Base-by-base conservation (phyloP, 2,113 vertebrate genomes). In the Ptilonorhynchus violaceus region DNA sequence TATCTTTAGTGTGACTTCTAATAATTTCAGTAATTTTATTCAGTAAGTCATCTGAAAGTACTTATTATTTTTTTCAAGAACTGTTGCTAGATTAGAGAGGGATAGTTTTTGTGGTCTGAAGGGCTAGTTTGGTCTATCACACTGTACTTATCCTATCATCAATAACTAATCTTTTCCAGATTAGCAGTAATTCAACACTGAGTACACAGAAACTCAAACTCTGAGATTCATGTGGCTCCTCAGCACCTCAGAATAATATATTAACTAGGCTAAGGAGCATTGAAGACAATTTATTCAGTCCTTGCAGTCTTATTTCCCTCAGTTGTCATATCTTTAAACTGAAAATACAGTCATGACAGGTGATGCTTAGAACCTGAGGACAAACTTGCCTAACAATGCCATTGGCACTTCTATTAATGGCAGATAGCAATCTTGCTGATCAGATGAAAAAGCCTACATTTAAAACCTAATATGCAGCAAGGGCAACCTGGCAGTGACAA, bases 111-210 rank as follows among this genome's bases (percentile, higher is more conserved):
- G 37, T 58, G 15, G 2, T 58, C 35, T 67, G 62, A 67, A 75
- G 41, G 66, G 30, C 30, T 50, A 11, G 13, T 76, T 89, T 78
- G 49, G 20, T 76, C 56, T 89, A 46, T 70, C 23, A 73, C 2
- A 3, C 15, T 80, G 5, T 37, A 52, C 2, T 58, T 88, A 33
- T 9, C 4, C n/a, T 58, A 58, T 44, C 10, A 41, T 64, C 46
- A 86, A 81, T 91, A 97, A 97, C 97, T 96, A 95, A 98, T 97
- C 97, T 96, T 96, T 94, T 92, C 60, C 73, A 88, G 52, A 85
- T 93, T 96, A 94, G 82, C 85, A 95, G 77, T 95, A 97, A 96
- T 95, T 97, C 89, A 96, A 50, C 93, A 95, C 15, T 95, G 76
- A 88, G 85, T 88, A 91, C 72, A 75, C 23, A 80, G 92, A 86